A percentile compares a stretch with the other conserved stretches of the same genome.
These are phyloP conservation scores for Emydura subglobosa DNA, from an alignment of 2,113 vertebrate genomes.

Conservation along the genomic window DNA sequence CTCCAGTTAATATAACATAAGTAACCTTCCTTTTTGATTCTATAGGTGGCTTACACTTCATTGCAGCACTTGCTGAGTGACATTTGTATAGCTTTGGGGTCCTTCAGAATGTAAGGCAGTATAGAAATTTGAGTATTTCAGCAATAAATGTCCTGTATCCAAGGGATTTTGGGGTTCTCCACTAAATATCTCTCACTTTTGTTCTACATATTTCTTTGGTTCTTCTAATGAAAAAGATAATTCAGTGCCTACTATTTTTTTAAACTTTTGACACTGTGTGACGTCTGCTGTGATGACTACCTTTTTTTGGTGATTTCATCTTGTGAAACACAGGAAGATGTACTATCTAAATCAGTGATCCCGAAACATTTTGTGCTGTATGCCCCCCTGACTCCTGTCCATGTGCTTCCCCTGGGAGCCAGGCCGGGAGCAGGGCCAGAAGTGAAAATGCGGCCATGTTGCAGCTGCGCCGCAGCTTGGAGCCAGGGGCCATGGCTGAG, in stretches of 20 bases:
- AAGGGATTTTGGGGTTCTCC: fast-evolving
- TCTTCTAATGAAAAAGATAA: conserved; percentile 36
- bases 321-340: background rate
- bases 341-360: background rate
- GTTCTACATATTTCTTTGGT: fast-evolving
- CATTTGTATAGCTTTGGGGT: background rate
- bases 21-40: background rate
- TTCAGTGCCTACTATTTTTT: background rate
- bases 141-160: background rate
- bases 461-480: too few species aligned
- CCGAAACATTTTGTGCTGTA: too few species aligned
- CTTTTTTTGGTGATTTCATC: background rate
- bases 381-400: too few species aligned
- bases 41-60: conserved; percentile 12
- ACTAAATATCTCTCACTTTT: background rate
- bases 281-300: background rate
- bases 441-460: too few species aligned
- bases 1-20: background rate
- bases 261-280: background rate
- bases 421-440: too few species aligned
- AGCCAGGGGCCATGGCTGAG: too few species aligned
- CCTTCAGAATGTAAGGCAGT: background rate
- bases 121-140: background rate
- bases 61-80: background rate
- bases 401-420: too few species aligned